Conservation (phyloP, 2,797 vertebrate genomes). For the Eulemur mongoz region DNA sequence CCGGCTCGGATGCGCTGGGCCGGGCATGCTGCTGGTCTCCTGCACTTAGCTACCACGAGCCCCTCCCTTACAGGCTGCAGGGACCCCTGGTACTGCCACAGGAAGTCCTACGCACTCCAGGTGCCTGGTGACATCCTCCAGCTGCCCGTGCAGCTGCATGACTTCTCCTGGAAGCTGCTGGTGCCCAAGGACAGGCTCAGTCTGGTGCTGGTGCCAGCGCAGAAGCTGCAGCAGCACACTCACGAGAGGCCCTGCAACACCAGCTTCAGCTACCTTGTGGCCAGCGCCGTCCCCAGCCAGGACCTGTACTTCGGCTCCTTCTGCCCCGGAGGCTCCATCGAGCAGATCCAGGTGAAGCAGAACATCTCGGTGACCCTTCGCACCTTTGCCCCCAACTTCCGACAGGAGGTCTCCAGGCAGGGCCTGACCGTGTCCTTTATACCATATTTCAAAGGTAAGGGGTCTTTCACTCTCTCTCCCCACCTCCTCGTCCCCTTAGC, state of each 20-base stretch:
- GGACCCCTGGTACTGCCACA: constrained; percentile 81
- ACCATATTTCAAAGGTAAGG: constrained; percentile 89
- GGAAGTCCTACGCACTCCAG: constrained; percentile 78
- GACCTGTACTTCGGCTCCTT: constrained; percentile 88
- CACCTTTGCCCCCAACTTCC: constrained; percentile 65
- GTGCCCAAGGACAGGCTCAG: constrained; percentile 83
- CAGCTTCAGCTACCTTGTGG: constrained; percentile 82
- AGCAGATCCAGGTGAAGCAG: constrained; percentile 90
- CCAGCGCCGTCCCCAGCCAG: constrained; percentile 77
- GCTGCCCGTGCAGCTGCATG: constrained; percentile 87
- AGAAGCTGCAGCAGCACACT: constrained; percentile 87
- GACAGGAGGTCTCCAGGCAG: constrained; percentile 75
- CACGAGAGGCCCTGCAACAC: constrained; percentile 85
- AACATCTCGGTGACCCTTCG: constrained; percentile 88
- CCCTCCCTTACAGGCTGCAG: constrained; percentile 79
- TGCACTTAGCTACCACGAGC: not conserved
- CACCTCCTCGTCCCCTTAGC: not conserved
- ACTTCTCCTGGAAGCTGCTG: constrained; percentile 90
- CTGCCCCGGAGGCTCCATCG: constrained; percentile 89
- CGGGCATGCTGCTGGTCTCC: not conserved
- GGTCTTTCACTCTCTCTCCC: not conserved
- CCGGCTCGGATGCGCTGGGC: not conserved
- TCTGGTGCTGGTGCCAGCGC: constrained; percentile 84
- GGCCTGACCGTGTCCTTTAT: constrained; percentile 88
- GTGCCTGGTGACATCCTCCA: constrained; percentile 86